Percentiles rank a stretch among this genome's conserved stretches.
phyloP scores from a whole-genome alignment of 2,888 invertebrate genomes.

The Drosophila longiperda region DNA sequence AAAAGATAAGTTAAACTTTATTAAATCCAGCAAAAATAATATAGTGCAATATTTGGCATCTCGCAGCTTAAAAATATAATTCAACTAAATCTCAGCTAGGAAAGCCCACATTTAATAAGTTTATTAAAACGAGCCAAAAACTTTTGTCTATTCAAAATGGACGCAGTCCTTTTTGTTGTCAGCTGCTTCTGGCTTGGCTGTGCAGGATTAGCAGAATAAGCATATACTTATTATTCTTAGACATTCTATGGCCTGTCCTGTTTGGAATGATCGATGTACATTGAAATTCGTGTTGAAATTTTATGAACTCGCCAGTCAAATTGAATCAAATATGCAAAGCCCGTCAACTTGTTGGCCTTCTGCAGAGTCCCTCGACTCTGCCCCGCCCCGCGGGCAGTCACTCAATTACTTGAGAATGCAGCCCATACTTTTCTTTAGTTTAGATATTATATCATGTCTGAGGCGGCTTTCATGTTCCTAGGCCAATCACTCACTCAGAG shows the following conservation, averaged over 20 bases:
- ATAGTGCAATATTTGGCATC: not conserved
- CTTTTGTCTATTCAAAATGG: slow-evolving; percentile 2
- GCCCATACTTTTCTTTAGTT: slow-evolving; percentile 12
- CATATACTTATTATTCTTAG: slow-evolving; percentile 22
- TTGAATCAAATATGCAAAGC: slow-evolving; percentile 46
- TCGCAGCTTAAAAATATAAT: not conserved
- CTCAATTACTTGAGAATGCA: slow-evolving; percentile 30
- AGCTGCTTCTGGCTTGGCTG: not conserved
- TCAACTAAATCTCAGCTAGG: not conserved
- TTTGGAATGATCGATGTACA: slow-evolving; percentile 37
- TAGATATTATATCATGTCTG: slow-evolving; percentile 37
- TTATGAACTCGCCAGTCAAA: slow-evolving; percentile 37
- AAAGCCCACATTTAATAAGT: not conserved
- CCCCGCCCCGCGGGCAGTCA: not conserved
- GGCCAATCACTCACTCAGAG: slow-evolving; percentile 39
- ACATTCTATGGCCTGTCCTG: slow-evolving; percentile 10
- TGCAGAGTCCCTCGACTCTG: not conserved
- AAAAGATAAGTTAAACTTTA: not conserved
- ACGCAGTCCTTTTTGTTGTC: slow-evolving; percentile 10
- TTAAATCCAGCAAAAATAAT: not conserved
- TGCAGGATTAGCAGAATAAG: not conserved
- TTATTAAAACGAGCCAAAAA: not conserved
- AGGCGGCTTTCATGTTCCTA: slow-evolving; percentile 7
- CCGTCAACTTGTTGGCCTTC: slow-evolving; percentile 44
- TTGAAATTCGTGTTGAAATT: slow-evolving; percentile 38